Evolutionary conservation across 2,888 invertebrate genomes (phyloP).

Genomic region (Spicauda simplicius): DNA sequence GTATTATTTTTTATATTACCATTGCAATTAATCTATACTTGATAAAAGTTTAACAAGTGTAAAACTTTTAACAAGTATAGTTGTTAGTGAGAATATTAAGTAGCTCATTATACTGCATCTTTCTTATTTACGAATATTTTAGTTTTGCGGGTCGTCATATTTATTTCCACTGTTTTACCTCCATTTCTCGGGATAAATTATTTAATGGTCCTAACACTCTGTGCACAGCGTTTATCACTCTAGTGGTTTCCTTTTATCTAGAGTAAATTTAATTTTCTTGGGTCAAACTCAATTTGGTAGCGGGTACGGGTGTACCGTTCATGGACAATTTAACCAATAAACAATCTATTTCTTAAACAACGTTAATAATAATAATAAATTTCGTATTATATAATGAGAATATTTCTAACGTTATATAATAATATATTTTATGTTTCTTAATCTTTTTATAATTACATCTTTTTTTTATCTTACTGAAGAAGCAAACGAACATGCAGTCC

Average conservation of each 20-base stretch:
- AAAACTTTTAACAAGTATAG: no score
- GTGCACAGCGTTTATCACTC: slow-evolving; percentile 8
- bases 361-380: slow-evolving; percentile 1
- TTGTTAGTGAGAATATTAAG: no score
- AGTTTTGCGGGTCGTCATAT: background rate
- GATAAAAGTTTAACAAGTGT: no score
- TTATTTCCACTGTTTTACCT: slow-evolving; percentile 6
- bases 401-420: background rate
- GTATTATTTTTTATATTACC: no score
- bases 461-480: no score
- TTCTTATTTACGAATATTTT: no score
- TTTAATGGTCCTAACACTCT: slow-evolving; percentile 11
- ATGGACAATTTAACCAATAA: slow-evolving; percentile 12
- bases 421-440: no score
- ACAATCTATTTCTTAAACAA: background rate
- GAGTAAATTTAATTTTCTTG: slow-evolving; percentile 21
- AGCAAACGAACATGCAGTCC: no score
- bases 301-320: slow-evolving; percentile 1
- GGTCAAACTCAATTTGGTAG: slow-evolving; percentile 13
- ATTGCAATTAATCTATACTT: no score
- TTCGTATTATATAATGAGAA: background rate
- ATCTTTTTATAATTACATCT: no score
- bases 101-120: no score
- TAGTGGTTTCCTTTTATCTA: slow-evolving; percentile 24
- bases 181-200: background rate